Evolutionary conservation across 2,113 vertebrate genomes (phyloP).

Genomic region (Chamaea fasciata): DNA sequence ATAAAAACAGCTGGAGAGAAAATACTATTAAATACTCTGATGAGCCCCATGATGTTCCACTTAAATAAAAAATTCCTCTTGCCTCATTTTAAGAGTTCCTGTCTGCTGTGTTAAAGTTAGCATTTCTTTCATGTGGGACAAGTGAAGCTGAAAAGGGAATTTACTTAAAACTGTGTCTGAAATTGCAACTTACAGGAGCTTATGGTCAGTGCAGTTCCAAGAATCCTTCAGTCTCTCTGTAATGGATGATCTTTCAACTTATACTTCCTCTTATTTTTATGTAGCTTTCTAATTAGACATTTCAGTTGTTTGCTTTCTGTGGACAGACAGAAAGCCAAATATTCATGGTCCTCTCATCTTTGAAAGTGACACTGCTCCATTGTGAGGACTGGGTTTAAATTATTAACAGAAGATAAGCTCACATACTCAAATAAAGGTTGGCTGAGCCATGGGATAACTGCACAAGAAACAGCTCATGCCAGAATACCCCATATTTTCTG

Average conservation of each 20-base stretch:
- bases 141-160: constrained; percentile 70
- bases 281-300: constrained; percentile 59
- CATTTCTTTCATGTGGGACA: constrained; percentile 74
- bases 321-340: constrained; percentile 36
- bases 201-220: constrained; percentile 50
- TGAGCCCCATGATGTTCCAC: constrained; percentile 67
- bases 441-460: neutral
- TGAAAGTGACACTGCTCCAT: neutral
- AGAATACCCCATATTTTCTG: neutral
- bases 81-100: constrained; percentile 52
- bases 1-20: constrained; percentile 83
- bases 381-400: constrained; percentile 22
- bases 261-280: constrained; percentile 54
- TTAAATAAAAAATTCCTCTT: constrained; percentile 70
- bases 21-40: constrained; percentile 60
- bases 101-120: constrained; percentile 56
- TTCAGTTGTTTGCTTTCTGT: constrained; percentile 52
- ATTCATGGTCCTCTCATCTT: neutral
- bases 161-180: constrained; percentile 67
- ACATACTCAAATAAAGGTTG: neutral
- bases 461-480: neutral
- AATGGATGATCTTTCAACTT: constrained; percentile 56
- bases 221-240: constrained; percentile 56
- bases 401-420: constrained; percentile 39
- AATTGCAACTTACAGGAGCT: constrained; percentile 65